Evolutionary conservation across 2,888 invertebrate species (phyloP).

Genomic region (Ephialtes manifestator): DNA sequence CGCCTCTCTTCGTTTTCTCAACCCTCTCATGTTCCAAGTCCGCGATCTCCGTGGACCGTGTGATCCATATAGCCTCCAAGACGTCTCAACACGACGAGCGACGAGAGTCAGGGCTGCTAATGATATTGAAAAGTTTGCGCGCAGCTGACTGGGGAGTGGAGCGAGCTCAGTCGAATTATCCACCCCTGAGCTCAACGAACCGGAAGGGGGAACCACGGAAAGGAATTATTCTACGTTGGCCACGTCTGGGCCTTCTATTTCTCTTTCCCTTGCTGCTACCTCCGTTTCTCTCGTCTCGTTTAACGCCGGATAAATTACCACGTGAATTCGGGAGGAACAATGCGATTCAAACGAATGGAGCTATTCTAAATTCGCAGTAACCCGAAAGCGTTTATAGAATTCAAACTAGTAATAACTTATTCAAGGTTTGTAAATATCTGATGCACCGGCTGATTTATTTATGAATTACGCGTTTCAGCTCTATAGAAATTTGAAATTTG

Average conservation of each 20-base stretch:
- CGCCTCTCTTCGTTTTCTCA: constrained; percentile 1
- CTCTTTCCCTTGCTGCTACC: constrained; percentile 5
- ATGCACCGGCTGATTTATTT: background rate
- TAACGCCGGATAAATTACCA: constrained; percentile 55
- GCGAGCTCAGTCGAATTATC: constrained; percentile 51
- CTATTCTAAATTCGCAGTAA: constrained; percentile 1
- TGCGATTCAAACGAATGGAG: constrained; percentile 17
- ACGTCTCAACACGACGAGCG: constrained; percentile 40
- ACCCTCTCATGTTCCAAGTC: constrained; percentile 26
- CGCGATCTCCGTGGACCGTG: constrained; percentile 15
- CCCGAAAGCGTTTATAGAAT: constrained; percentile 8
- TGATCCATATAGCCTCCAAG: constrained; percentile 38
- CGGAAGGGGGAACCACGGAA: constrained; percentile 31
- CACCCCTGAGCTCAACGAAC: constrained; percentile 49
- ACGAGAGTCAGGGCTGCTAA: constrained; percentile 41
- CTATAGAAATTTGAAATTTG: too few relatives aligned
- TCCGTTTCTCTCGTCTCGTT: constrained; percentile 43
- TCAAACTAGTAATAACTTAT: background rate
- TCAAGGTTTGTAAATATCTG: background rate
- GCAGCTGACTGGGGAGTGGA: constrained; percentile 18
- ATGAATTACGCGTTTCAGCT: background rate
- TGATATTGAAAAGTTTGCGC: constrained; percentile 64
- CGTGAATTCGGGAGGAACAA: constrained; percentile 14
- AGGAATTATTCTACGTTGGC: constrained; percentile 48
- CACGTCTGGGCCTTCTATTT: constrained; percentile 36